Base-by-base conservation (phyloP, 2,888 invertebrate species). In the Pachymerium ferrugineum region DNA sequence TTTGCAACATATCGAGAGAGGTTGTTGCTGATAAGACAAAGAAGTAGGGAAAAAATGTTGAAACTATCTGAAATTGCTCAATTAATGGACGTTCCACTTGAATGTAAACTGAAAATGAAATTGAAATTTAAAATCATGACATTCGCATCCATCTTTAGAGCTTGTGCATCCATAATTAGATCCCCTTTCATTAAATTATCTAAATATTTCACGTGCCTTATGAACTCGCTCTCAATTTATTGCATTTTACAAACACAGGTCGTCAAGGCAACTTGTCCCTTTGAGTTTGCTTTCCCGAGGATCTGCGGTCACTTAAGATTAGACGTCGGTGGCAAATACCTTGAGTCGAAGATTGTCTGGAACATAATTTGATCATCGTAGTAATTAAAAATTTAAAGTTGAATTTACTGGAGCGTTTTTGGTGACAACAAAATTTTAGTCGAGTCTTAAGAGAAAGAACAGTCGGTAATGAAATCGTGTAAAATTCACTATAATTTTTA, bases 161-260 rank as follows among this genome's bases (percentile, higher is more conserved):
- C 19, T 22, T n/a, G 14, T 16, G 47, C 47, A 47, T 47, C 16
- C 47, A 47, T 47, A 47, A 47, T 47, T 47, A 47, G 47, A 47
- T 47, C 47, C n/a, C 47, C 47, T 3, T 47, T 47, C 47, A 47
- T 47, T 47, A 47, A 47, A 47, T 47, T 47, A 47, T 47, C 47
- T 47, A 47, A 47, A 47, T 47, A 47, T 47, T 47, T 47, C 47
- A 47, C 47, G 47, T 47, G 47, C 47, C 47, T 47, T 47, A 47
- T 47, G 47, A 47, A 47, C 47, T 47, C 47, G 47, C 47, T 47
- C 47, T 47, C 47, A 47, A 47, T 47, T 47, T 47, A 47, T 47
- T 47, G 47, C 47, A 47, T 47, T 47, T 47, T 47, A 16, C 47
- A 47, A 47, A 47, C 19, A 5, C 47, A 16, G 47, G 47, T 47